phyloP scores from a whole-genome alignment of 2,888 invertebrate species.

The Lasiommata megera region DNA sequence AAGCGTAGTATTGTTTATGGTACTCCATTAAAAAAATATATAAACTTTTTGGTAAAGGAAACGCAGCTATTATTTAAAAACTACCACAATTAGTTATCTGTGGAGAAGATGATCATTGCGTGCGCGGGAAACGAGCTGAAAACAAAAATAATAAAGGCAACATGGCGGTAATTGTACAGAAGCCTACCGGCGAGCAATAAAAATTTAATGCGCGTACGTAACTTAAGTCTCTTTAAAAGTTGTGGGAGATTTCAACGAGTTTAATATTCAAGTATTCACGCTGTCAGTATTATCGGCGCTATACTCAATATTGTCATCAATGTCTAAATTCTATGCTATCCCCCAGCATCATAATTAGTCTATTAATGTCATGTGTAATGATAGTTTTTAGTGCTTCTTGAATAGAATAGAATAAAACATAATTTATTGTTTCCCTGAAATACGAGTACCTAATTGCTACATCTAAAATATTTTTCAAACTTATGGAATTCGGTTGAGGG shows the following conservation, averaged over 20 bases:
- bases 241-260: conserved; percentile 1
- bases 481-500: no score
- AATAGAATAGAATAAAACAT: no score
- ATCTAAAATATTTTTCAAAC: no score
- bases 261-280: background rate
- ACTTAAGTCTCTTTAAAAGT: background rate
- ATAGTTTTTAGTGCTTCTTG: no score
- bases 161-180: conserved; percentile 10
- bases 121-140: conserved; percentile 15
- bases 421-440: no score
- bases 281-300: background rate
- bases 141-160: background rate
- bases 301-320: no score
- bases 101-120: conserved; percentile 15
- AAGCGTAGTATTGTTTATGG: no score
- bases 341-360: no score
- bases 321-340: no score
- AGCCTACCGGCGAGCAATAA: conserved; percentile 8
- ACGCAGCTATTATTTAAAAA: conserved; percentile 12
- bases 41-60: conserved; percentile 4
- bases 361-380: no score
- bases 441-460: no score
- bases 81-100: conserved; percentile 10
- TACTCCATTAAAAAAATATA: background rate
- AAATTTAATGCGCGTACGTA: background rate